These are phyloP conservation scores for Liasis olivaceus DNA, from an alignment of 2,797 vertebrate species.

Conservation along the genomic window DNA sequence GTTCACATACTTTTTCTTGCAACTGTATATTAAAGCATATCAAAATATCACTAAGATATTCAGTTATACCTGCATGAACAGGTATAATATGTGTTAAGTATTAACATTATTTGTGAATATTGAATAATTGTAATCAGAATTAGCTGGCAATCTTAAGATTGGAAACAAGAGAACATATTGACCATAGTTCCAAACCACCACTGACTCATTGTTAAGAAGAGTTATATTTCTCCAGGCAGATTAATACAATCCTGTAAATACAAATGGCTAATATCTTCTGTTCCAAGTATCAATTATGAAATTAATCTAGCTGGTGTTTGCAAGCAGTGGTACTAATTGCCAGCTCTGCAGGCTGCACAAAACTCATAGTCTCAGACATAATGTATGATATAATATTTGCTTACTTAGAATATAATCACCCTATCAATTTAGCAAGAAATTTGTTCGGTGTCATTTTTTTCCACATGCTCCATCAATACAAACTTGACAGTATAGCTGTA, in stretches of 20 bases:
- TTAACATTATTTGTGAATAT: neutral
- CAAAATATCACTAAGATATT: neutral
- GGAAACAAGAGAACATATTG: constrained; percentile 34
- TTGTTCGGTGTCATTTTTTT: constrained; percentile 39
- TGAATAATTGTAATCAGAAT: constrained; percentile 19
- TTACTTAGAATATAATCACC: constrained; percentile 54
- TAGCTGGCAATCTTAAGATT: constrained; percentile 30
- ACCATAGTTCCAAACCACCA: neutral
- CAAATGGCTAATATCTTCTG: constrained; percentile 54
- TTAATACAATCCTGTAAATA: constrained; percentile 25
- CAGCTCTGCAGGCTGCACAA: constrained; percentile 41
- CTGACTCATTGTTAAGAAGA: rapidly evolving
- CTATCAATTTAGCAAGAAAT: constrained; percentile 56
- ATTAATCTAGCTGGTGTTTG: constrained; percentile 59
- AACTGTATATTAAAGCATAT: neutral
- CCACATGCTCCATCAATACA: constrained; percentile 31
- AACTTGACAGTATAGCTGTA: constrained; percentile 36
- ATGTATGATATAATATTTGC: constrained; percentile 50
- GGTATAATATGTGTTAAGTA: neutral
- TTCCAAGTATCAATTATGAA: constrained; percentile 56
- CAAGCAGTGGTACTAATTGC: constrained; percentile 52
- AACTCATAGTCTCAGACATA: constrained; percentile 46
- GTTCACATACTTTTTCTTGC: no score
- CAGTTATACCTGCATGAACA: neutral
- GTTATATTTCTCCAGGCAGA: constrained; percentile 11